phyloP scores from a whole-genome alignment of 2,113 vertebrate species.

The Antechinus stuartii region DNA sequence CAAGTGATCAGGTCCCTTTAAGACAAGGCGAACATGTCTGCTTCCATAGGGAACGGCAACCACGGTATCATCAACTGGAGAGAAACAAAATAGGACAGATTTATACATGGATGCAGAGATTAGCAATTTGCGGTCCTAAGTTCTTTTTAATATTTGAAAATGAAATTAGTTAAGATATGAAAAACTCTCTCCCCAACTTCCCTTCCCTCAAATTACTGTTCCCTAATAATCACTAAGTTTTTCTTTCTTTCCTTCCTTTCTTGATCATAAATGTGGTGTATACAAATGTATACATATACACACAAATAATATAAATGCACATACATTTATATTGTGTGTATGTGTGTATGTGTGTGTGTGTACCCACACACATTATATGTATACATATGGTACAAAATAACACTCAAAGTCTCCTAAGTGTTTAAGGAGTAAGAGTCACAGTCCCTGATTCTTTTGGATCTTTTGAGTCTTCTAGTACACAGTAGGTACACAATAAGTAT shows the following conservation, averaged over 20 bases:
- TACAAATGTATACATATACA: neutral
- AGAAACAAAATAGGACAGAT: slow-evolving; percentile 65
- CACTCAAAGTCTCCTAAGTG: neutral
- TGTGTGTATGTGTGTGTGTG: neutral
- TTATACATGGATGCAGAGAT: neutral
- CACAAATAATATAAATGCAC: neutral
- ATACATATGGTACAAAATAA: neutral
- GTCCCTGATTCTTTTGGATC: neutral
- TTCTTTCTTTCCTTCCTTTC: too few relatives aligned
- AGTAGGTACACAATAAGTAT: neutral
- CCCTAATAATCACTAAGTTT: neutral
- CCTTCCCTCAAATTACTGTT: neutral
- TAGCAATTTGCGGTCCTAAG: neutral
- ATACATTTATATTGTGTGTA: neutral
- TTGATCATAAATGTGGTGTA: too few relatives aligned
- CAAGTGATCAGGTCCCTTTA: slow-evolving; percentile 98
- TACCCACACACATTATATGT: neutral
- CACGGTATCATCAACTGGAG: slow-evolving; percentile 92
- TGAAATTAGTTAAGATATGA: neutral
- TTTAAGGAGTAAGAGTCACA: slow-evolving; percentile 19
- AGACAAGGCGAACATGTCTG: slow-evolving; percentile 92
- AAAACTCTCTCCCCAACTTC: neutral
- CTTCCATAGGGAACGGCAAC: slow-evolving; percentile 94
- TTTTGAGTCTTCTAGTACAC: neutral
- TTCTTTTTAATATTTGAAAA: neutral